Evolutionary conservation across 2,797 vertebrate genomes (phyloP).

Genomic region (Thalassophryne amazonica): DNA sequence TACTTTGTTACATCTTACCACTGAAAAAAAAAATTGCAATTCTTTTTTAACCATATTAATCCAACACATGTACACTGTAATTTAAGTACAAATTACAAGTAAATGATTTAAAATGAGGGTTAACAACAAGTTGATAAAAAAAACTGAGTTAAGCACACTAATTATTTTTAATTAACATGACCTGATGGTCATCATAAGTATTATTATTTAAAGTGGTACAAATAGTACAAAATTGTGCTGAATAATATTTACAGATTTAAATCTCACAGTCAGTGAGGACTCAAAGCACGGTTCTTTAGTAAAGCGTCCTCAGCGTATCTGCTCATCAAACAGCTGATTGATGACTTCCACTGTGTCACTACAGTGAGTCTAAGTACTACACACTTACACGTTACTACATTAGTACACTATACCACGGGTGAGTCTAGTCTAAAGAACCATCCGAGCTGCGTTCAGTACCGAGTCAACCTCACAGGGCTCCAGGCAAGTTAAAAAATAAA

Average conservation of each 20-base stretch:
- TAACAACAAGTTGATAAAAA: no score
- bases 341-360: background rate
- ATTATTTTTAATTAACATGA: background rate
- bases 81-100: no score
- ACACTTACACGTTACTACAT: no score
- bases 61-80: no score
- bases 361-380: slow-evolving; percentile 20
- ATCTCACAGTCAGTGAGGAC: no score
- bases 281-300: background rate
- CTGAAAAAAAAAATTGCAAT: no score
- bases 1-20: no score
- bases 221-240: background rate
- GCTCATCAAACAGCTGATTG: background rate
- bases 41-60: no score
- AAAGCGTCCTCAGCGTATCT: background rate
- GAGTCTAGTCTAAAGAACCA: slow-evolving; percentile 23
- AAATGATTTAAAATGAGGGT: no score
- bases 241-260: background rate
- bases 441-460: slow-evolving; percentile 62
- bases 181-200: background rate
- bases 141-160: no score
- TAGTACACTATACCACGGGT: slow-evolving; percentile 25
- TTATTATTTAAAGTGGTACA: background rate
- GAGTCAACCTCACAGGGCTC: slow-evolving; percentile 73
- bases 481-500: slow-evolving; percentile 61